Percentiles rank a stretch among this genome's conserved stretches.
phyloP scores from a whole-genome alignment of 2,888 invertebrate species.

The Limnephilus marmoratus region DNA sequence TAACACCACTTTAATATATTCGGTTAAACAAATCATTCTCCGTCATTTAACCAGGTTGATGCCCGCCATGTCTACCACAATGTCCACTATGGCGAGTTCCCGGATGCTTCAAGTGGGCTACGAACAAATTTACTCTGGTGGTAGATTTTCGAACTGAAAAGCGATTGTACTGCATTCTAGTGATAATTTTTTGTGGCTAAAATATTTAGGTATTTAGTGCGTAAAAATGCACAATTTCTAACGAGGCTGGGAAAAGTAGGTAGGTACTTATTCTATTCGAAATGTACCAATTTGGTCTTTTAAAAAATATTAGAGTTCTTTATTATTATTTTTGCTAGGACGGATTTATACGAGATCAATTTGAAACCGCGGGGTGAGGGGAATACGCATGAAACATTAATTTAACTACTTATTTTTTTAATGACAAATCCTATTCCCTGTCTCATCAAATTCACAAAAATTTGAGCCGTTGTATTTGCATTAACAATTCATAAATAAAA shows the following conservation, averaged over 20 bases:
- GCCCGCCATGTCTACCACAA: slow-evolving; percentile 86
- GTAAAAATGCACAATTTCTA: slow-evolving; percentile 29
- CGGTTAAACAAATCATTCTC: slow-evolving; percentile 78
- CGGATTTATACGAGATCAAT: too few species aligned
- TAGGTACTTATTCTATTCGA: neutral
- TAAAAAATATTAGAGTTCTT: neutral
- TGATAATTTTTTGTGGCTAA: slow-evolving; percentile 50
- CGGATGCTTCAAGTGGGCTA: slow-evolving; percentile 61
- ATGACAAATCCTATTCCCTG: too few species aligned
- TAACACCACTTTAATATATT: slow-evolving; percentile 78
- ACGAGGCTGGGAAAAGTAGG: neutral
- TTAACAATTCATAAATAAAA: too few species aligned
- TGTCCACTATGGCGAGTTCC: slow-evolving; percentile 82
- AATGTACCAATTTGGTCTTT: neutral
- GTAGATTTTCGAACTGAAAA: slow-evolving; percentile 46
- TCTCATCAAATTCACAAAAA: too few species aligned
- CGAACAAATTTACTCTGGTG: slow-evolving; percentile 49
- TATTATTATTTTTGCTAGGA: too few species aligned
- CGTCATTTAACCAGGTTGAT: slow-evolving; percentile 83
- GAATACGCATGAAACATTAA: too few species aligned
- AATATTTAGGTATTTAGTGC: slow-evolving; percentile 39
- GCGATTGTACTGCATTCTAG: slow-evolving; percentile 47
- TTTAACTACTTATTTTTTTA: too few species aligned
- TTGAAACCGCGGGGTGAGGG: too few species aligned
- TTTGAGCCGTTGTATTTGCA: too few species aligned